Evolutionary conservation across 2,888 invertebrate genomes (phyloP), one percentile per base, ranked within the genome.

Genomic region (Cyclophora punctaria): DNA sequence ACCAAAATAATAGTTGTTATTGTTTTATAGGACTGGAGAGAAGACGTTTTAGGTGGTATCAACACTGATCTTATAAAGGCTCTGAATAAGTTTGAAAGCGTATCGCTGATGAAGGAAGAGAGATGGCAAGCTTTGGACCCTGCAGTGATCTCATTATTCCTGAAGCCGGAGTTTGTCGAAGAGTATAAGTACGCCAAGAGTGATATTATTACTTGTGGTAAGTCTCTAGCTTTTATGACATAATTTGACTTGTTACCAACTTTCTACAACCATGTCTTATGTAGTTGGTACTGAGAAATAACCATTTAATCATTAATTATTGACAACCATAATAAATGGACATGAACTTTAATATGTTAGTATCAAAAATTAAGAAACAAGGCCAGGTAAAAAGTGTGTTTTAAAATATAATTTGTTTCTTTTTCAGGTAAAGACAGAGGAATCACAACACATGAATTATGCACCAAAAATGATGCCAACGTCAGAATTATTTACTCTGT

Each of bases 181-280:
- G 80, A 83, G 48, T 83, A 76, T 51, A 80, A 68, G 52, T 84
- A 80, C 61, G 73, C 80, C 0, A 78, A 73, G 50, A 77, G 83
- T 43, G 71, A 71, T 57, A 84, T 86, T n/a, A 64, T 59, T 41
- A 51, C 78, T 43, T 84, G 81, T 58, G 84, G 86, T 85, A 53
- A 64, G 71, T 57, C 1, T 20, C 2, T 20, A 20, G 20, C 20
- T 20, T 20, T 20, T 20, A 20, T 2, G 20, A 20, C 20, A 2
- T 20, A 20, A 20, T 20, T 20, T 20, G 20, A 20, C 20, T 20
- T 20, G 20, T 20, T 20, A 20, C 20, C 20, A 20, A 20, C 20
- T 20, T 20, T 20, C 20, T 20, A 20, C 2, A 20, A 20, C 20
- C 20, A 20, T 20, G 20, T 20, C 20, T 20, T 20, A 20, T 20